Evolutionary conservation across 2,797 vertebrate genomes (phyloP).

Genomic region (Micropoecilia bifurca): DNA sequence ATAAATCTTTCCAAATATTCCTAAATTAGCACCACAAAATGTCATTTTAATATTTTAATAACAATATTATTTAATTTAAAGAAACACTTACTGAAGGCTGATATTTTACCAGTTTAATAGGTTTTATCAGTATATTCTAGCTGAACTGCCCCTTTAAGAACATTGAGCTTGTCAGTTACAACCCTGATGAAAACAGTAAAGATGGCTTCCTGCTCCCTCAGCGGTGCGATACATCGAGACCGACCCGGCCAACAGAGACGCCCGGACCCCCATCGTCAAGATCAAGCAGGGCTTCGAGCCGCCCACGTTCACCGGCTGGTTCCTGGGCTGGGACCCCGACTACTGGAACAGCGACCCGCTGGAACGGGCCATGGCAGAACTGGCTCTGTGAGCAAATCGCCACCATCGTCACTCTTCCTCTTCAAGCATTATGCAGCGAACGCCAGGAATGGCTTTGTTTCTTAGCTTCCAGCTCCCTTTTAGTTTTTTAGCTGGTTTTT

Average conservation of each 20-base stretch:
- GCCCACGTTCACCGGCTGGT: constrained; percentile 96
- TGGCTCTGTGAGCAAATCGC: constrained; percentile 80
- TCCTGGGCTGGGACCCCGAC: constrained; percentile 94
- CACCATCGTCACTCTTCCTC: background rate
- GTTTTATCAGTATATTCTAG: too few species aligned
- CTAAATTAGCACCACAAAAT: too few species aligned
- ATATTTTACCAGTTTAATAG: too few species aligned
- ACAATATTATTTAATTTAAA: too few species aligned
- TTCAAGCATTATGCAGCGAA: constrained; percentile 33
- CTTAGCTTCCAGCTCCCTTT: constrained; percentile 17
- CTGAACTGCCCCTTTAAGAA: too few species aligned
- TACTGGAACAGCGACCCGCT: constrained; percentile 94
- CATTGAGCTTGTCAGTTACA: background rate
- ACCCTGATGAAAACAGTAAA: background rate
- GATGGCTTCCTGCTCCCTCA: constrained; percentile 54
- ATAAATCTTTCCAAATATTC: too few species aligned
- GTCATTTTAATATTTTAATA: too few species aligned
- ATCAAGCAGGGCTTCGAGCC: constrained; percentile 93
- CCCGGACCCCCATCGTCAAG: constrained; percentile 87
- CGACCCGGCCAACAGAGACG: constrained; percentile 90
- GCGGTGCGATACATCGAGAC: constrained; percentile 92
- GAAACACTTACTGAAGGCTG: too few species aligned
- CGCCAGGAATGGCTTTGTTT: constrained; percentile 26
- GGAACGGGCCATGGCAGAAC: constrained; percentile 90
- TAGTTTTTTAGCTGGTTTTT: constrained; percentile 16